Conservation (phyloP, 2,888 invertebrate species). For the Caenorhabditis zanzibari region DNA sequence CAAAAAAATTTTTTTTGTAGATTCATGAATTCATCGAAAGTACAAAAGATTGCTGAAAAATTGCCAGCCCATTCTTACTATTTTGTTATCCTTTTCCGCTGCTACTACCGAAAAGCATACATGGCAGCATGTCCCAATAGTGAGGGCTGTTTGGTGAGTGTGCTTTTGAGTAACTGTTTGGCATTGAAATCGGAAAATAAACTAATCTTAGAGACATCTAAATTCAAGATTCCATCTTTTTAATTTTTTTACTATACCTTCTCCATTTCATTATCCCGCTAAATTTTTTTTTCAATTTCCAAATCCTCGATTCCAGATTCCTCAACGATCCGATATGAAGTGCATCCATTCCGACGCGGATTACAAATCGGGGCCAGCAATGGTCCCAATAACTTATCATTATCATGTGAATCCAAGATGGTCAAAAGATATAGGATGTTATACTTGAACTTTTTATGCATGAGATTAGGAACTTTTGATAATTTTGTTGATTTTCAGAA, state of each 20-base stretch:
- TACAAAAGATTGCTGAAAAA: neutral
- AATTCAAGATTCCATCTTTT: too few relatives aligned
- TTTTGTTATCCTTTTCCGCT: conserved; percentile 25
- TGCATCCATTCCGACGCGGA: conserved; percentile 52
- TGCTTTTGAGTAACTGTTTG: too few relatives aligned
- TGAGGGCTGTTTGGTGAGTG: conserved; percentile 35
- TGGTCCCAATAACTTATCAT: conserved; percentile 51
- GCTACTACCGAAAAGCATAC: conserved; percentile 30
- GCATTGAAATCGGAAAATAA: neutral
- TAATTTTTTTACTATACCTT: neutral
- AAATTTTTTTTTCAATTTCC: neutral
- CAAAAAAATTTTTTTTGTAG: conserved; percentile 1
- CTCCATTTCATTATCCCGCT: neutral
- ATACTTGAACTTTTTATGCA: neutral
- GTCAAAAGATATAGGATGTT: conserved; percentile 22
- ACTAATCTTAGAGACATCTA: too few relatives aligned
- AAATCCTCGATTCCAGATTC: conserved; percentile 13
- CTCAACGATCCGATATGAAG: conserved; percentile 30
- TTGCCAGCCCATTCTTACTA: conserved; percentile 11
- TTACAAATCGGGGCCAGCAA: conserved; percentile 44
- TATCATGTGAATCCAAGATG: conserved; percentile 29
- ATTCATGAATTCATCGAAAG: neutral
- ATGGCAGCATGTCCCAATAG: conserved; percentile 26
- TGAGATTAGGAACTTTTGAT: neutral
- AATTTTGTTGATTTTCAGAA: too few relatives aligned